Percentiles rank a stretch among this genome's conserved stretches.
These are phyloP conservation scores for Sphaerophoria rueppellii DNA, from an alignment of 2,888 invertebrate genomes.

Conservation along the genomic window DNA sequence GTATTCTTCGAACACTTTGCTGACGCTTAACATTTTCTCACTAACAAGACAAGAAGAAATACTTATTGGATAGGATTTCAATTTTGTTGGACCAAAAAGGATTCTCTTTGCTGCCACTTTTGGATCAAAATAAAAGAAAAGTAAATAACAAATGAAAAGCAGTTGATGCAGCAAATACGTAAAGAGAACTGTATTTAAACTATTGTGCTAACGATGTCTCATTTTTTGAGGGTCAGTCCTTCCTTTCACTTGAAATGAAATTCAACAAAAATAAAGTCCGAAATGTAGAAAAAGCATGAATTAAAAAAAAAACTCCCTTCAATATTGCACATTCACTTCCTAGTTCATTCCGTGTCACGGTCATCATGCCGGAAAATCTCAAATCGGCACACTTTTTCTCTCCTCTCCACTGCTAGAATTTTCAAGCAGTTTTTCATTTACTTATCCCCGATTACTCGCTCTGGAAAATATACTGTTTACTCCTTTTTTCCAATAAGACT, in stretches of 20 bases:
- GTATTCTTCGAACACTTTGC: background rate
- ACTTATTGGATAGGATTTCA: constrained; percentile 1
- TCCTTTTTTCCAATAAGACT: constrained; percentile 17
- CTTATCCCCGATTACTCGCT: background rate
- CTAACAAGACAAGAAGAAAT: background rate
- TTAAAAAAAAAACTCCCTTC: background rate
- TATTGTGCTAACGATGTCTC: too few species aligned
- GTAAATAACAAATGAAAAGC: too few species aligned
- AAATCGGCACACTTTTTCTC: constrained; percentile 5
- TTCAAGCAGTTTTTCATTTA: constrained; percentile 47
- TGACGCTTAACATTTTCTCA: background rate
- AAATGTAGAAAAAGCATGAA: too few species aligned
- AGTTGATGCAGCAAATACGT: too few species aligned
- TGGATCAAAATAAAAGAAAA: too few species aligned
- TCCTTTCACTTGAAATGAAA: too few species aligned
- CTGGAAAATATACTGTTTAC: constrained; percentile 34
- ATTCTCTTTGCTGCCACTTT: background rate
- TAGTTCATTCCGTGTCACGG: constrained; percentile 59
- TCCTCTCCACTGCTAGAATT: constrained; percentile 60
- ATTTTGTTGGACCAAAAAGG: background rate
- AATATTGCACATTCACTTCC: constrained; percentile 48
- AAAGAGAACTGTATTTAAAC: too few species aligned
- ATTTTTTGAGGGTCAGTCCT: too few species aligned
- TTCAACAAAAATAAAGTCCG: too few species aligned
- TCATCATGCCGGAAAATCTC: constrained; percentile 45